Percentiles rank a stretch among this genome's conserved stretches.
Conservation (phyloP, 2,888 invertebrate genomes). For the Callyntrura sp. region DNA sequence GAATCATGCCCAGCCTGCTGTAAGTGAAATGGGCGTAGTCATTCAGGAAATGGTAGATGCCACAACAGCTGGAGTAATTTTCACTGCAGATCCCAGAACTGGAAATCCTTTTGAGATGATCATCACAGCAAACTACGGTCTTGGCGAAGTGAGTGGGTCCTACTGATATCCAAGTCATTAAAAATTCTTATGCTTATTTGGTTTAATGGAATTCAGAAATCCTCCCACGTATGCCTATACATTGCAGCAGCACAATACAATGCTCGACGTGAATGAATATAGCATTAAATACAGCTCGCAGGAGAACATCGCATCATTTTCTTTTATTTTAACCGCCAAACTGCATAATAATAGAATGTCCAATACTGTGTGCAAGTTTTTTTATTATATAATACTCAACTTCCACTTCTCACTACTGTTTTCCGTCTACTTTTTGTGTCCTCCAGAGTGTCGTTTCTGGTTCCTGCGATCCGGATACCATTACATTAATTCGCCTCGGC, state of each 20-base stretch:
- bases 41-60: slow-evolving; percentile 92
- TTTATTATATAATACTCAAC: background rate
- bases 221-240: background rate
- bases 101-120: slow-evolving; percentile 90
- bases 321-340: slow-evolving; percentile 40
- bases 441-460: slow-evolving; percentile 89
- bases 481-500: slow-evolving; percentile 85
- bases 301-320: slow-evolving; percentile 24
- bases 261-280: background rate
- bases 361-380: slow-evolving; percentile 11
- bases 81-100: slow-evolving; percentile 91
- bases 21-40: slow-evolving; percentile 91
- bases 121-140: slow-evolving; percentile 92
- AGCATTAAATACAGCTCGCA: no score
- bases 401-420: background rate
- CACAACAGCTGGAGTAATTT: slow-evolving; percentile 91
- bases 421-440: background rate
- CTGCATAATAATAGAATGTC: slow-evolving; percentile 50
- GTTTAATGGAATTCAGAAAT: slow-evolving; percentile 1
- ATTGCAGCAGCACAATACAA: background rate
- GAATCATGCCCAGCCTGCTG: slow-evolving; percentile 90
- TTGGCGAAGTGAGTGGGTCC: slow-evolving; percentile 90
- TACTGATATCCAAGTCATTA: slow-evolving; percentile 35
- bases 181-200: slow-evolving; percentile 23
- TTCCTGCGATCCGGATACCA: slow-evolving; percentile 91